phyloP scores from a whole-genome alignment of 2,113 vertebrate species.

The Scortum barcoo region DNA sequence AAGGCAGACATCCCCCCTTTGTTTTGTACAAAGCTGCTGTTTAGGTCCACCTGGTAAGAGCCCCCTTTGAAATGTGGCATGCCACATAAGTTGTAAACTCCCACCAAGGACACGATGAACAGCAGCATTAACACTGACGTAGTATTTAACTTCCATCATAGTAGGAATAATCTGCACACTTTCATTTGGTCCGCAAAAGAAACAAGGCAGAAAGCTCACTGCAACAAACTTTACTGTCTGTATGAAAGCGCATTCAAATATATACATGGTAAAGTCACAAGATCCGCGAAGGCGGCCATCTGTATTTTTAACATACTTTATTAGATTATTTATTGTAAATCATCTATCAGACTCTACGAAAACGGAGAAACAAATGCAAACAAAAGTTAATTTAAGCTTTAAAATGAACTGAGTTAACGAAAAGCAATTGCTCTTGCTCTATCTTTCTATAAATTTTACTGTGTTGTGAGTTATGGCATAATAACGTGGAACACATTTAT shows the following conservation, averaged over 20 bases:
- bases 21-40: conserved; percentile 9
- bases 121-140: not conserved
- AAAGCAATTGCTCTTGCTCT: not conserved
- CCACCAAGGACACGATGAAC: not conserved
- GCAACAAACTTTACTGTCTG: not conserved
- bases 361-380: not conserved
- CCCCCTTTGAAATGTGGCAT: conserved; percentile 12
- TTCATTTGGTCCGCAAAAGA: not conserved
- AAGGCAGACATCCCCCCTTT: conserved; percentile 19
- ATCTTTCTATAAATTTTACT: not conserved
- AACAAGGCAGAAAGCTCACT: not conserved
- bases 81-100: conserved; percentile 4
- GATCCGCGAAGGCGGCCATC: too few relatives aligned
- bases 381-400: not conserved
- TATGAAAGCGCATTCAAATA: not conserved
- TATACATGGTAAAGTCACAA: not conserved
- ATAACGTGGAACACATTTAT: too few relatives aligned
- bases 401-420: not conserved
- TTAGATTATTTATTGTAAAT: not conserved
- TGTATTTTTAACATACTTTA: not conserved
- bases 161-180: not conserved
- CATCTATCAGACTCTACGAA: not conserved
- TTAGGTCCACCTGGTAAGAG: conserved; percentile 35
- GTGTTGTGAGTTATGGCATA: not conserved
- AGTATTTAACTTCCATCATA: not conserved